phyloP scores from a whole-genome alignment of 2,888 invertebrate genomes.

The Microctonus aethiopoides region DNA sequence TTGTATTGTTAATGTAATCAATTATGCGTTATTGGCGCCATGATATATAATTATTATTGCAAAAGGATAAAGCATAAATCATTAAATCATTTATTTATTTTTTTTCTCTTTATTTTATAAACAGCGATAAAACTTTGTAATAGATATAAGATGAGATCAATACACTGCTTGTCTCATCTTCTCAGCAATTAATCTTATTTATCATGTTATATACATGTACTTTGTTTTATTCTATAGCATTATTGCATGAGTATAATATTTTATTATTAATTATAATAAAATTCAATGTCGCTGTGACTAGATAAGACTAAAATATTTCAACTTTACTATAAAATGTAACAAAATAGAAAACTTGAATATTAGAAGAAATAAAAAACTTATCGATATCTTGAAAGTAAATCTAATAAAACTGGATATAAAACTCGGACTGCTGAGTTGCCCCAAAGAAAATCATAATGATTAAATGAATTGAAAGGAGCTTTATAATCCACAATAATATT shows the following conservation, averaged over 20 bases:
- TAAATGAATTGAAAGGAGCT: constrained; percentile 49
- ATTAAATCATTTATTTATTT: neutral
- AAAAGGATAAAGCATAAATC: neutral
- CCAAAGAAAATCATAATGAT: constrained; percentile 64
- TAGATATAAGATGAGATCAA: neutral
- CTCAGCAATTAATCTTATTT: neutral
- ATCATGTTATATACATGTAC: neutral
- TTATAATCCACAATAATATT: constrained; percentile 54
- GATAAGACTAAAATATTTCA: constrained; percentile 16
- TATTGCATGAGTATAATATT: neutral
- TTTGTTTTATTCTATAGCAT: neutral
- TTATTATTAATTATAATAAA: neutral
- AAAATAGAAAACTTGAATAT: constrained; percentile 32
- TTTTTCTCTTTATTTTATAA: neutral
- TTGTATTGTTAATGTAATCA: neutral
- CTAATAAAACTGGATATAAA: constrained; percentile 53
- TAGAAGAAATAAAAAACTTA: constrained; percentile 21
- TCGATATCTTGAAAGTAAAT: constrained; percentile 52
- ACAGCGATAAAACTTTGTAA: neutral
- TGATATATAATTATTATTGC: neutral
- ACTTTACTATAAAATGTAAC: too few relatives aligned
- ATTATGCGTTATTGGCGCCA: neutral
- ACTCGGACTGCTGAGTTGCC: constrained; percentile 52
- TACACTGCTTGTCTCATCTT: neutral
- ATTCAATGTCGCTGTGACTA: neutral